phyloP scores from a whole-genome alignment of 2,888 invertebrate genomes.

The Andricus curvator region DNA sequence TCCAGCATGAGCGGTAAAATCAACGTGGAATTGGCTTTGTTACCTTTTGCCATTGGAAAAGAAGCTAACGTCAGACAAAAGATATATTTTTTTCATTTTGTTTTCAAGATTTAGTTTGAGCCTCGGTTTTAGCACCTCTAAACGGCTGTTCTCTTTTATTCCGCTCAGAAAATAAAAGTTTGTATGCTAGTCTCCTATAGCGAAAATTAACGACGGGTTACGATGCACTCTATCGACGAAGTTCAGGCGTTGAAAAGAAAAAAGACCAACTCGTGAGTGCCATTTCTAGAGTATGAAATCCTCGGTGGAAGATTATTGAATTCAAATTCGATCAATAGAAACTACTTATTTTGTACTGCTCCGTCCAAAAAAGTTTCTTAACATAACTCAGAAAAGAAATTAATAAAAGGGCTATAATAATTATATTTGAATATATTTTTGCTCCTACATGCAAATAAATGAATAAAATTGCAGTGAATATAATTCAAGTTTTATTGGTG shows the following conservation, averaged over 20 bases:
- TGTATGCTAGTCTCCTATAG: neutral
- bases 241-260: neutral
- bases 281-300: neutral
- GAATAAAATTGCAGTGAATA: neutral
- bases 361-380: neutral
- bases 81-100: neutral
- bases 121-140: neutral
- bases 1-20: neutral
- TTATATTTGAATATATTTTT: too few relatives aligned
- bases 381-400: neutral
- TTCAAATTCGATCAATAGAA: neutral
- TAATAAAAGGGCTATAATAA: neutral
- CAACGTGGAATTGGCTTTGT: neutral
- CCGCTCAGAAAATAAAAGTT: neutral
- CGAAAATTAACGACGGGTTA: neutral
- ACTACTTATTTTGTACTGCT: neutral
- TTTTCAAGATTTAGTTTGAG: neutral
- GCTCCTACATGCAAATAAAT: too few relatives aligned
- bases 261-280: neutral
- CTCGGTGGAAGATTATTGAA: neutral
- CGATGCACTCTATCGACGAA: neutral
- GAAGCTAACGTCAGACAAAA: neutral
- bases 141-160: neutral
- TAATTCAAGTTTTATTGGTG: neutral
- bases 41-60: neutral